Conservation (phyloP, 2,113 vertebrate genomes). For the Tachysurus vachellii region DNA sequence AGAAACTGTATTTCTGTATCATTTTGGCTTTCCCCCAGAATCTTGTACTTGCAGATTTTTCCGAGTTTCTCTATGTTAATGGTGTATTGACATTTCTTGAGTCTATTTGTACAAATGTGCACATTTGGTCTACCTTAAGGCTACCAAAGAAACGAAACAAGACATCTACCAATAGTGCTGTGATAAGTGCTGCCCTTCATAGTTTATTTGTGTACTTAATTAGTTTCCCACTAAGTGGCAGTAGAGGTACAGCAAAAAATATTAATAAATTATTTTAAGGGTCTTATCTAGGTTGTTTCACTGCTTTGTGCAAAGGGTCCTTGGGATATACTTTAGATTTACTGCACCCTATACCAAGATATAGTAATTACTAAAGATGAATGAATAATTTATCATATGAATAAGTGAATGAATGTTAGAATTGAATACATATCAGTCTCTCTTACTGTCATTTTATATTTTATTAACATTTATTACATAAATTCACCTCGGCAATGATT, state of each 20-base stretch:
- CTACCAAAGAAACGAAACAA: not conserved
- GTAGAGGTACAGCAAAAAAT: slow-evolving; percentile 28
- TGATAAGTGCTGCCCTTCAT: not conserved
- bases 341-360: too few species aligned
- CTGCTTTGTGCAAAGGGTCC: not conserved
- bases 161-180: not conserved
- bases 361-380: not conserved
- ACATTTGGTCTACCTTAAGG: not conserved
- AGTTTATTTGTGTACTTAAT: not conserved
- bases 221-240: slow-evolving; percentile 28
- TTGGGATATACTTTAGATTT: not conserved
- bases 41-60: not conserved
- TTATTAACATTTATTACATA: not conserved
- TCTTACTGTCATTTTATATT: not conserved
- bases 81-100: slow-evolving; percentile 2
- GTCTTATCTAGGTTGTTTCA: not conserved
- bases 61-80: not conserved
- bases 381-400: not conserved
- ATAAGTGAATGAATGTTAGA: not conserved
- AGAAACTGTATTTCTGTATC: not conserved
- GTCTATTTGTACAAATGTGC: not conserved
- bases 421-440: not conserved
- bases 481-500: not conserved
- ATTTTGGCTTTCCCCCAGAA: not conserved
- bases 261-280: not conserved